Evolutionary conservation across 2,888 invertebrate genomes (phyloP).

Genomic region (Acanthacorydalis orientalis): DNA sequence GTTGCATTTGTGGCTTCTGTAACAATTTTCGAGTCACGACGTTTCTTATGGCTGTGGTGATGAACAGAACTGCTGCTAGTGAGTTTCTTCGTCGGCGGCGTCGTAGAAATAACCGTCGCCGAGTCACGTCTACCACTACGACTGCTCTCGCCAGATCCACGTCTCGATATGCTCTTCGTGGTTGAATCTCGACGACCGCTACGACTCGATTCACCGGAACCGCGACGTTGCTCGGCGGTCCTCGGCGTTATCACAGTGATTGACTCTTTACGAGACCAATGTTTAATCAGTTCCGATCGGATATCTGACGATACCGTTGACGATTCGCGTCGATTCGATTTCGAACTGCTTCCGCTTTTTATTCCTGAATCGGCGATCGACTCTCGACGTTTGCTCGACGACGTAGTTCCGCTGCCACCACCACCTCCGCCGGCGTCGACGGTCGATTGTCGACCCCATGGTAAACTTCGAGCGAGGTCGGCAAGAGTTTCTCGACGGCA

Average conservation of each 20-base stretch:
- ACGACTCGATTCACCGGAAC: slow-evolving; percentile 47
- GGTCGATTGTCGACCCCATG: slow-evolving; percentile 56
- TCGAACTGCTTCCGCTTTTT: slow-evolving; percentile 42
- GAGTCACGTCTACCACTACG: slow-evolving; percentile 55
- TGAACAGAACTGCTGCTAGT: slow-evolving; percentile 8
- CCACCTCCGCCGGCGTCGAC: slow-evolving; percentile 23
- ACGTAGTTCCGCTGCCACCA: slow-evolving; percentile 1
- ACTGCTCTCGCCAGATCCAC: slow-evolving; percentile 53
- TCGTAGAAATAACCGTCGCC: slow-evolving; percentile 34
- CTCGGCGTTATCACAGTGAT: slow-evolving; percentile 30
- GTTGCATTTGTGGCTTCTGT: slow-evolving; percentile 22
- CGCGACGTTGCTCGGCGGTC: slow-evolving; percentile 30
- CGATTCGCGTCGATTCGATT: slow-evolving; percentile 50
- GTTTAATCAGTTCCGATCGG: slow-evolving; percentile 50
- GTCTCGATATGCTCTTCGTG: slow-evolving; percentile 26
- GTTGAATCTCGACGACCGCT: slow-evolving; percentile 49
- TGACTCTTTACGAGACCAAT: slow-evolving; percentile 49
- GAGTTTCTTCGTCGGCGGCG: slow-evolving; percentile 34
- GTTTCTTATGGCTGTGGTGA: slow-evolving; percentile 31
- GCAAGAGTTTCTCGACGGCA: slow-evolving; percentile 75
- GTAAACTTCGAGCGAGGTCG: slow-evolving; percentile 68
- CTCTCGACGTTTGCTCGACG: slow-evolving; percentile 57
- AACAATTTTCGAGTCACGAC: slow-evolving; percentile 35
- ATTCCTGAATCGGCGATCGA: slow-evolving; percentile 78
- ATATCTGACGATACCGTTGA: slow-evolving; percentile 50